Evolutionary conservation across 2,113 vertebrate genomes (phyloP).

Genomic region (Engraulis encrasicolus): DNA sequence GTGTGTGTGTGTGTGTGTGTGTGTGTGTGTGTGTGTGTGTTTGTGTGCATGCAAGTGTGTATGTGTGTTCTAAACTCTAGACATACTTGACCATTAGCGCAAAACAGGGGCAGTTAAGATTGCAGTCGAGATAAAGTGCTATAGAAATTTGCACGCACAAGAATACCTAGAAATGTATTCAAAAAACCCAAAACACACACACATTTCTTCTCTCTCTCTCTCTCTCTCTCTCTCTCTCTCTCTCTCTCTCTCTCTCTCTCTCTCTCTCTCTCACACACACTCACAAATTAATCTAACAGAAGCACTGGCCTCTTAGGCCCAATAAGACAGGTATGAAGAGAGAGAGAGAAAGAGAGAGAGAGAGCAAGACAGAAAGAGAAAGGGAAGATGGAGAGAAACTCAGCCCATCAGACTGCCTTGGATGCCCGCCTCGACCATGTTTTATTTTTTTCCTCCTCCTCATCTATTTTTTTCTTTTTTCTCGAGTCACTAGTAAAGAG

Average conservation of each 20-base stretch:
- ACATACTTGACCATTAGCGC: not conserved
- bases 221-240: too few species aligned
- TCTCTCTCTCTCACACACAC: not conserved
- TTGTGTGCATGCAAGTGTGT: constrained; percentile 35
- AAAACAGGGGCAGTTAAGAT: not conserved
- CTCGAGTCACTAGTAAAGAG: constrained; percentile 39
- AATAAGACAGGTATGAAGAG: not conserved
- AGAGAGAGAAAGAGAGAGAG: not conserved
- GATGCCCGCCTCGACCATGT: too few species aligned
- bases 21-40: constrained; percentile 21
- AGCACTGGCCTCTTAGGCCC: not conserved
- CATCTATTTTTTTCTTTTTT: constrained; percentile 31
- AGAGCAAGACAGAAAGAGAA: not conserved
- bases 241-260: too few species aligned
- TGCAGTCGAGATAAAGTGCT: not conserved
- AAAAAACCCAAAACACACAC: not conserved
- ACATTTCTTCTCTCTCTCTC: too few species aligned
- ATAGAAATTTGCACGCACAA: not conserved
- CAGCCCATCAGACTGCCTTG: not conserved
- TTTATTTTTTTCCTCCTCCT: too few species aligned
- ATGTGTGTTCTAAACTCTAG: not conserved
- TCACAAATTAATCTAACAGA: not conserved
- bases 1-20: constrained; percentile 22
- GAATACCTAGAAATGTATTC: not conserved
- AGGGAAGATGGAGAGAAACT: not conserved